Evolutionary conservation across 2,888 invertebrate genomes (phyloP), one percentile per base, ranked within the genome.

Genomic region (Carabus problematicus): DNA sequence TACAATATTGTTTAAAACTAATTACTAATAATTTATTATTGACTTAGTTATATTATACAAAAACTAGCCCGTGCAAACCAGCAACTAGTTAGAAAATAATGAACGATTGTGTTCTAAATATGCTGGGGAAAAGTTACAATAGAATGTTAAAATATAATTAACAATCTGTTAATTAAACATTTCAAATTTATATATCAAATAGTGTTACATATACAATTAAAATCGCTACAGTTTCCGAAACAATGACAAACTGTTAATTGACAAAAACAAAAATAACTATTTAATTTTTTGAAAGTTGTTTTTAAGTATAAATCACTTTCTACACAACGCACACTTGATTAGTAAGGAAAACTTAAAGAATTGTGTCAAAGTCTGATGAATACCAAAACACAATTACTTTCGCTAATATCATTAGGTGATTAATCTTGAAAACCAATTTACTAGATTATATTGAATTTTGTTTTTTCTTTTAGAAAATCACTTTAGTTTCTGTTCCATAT

Each of bases 211-310:
- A 29, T 29, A 3, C 6, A 29, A 29, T 29, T 29, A 29, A 29
- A 2, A 3, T 6, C 29, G 29, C 29, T 29, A 29, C 29, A 3
- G 29, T 29, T 29, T 29, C 29, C 52, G 19, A 19, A 52, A 52
- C 52, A 52, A 52, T 45, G 45, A 19, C 45, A 64, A 39, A 58
- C 59, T 58, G 66, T 14, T 39, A 64, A 19, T 12, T 55, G 52
- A 54, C 41, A 49, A 66, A 66, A 66, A 66, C 58, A 59, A 59
- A 59, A 66, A 59, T 59, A 19, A 58, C 58, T 54, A 18, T 56
- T 56, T 56, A 43, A 16, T 59, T 66, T 63, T 66, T 45, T 58
- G 66, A 66, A 66, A 66, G 66, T 66, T 66, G 66, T 58, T 66
- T 64, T 18, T 40, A 29, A 8, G 18, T 66, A 66, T 66, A 59